Conservation (phyloP, 2,888 invertebrate genomes). For the Euphydryas editha region DNA sequence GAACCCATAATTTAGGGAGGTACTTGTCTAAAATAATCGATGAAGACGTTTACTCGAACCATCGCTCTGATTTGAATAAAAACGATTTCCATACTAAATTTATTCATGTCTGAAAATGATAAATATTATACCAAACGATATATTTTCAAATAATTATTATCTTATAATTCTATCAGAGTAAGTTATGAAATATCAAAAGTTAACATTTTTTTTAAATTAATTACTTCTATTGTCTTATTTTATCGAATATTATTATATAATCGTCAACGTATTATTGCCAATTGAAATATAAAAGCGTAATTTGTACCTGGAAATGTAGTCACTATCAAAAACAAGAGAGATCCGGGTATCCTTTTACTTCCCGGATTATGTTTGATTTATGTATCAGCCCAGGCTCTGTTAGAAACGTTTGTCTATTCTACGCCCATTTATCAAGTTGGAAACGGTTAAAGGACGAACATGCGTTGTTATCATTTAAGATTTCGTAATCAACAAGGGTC, state of each 20-base stretch:
- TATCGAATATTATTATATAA: background rate
- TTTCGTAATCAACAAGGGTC: constrained; percentile 56
- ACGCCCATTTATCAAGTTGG: constrained; percentile 48
- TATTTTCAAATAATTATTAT: too few relatives aligned
- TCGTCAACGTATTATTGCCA: background rate
- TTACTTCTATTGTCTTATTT: too few relatives aligned
- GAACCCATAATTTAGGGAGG: constrained; percentile 24
- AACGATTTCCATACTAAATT: background rate
- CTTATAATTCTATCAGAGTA: too few relatives aligned
- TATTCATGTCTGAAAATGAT: background rate
- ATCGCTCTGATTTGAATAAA: background rate
- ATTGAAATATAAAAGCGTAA: constrained; percentile 1
- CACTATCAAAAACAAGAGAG: constrained; percentile 23
- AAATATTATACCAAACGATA: background rate
- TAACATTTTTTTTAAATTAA: too few relatives aligned
- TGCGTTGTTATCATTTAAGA: constrained; percentile 56
- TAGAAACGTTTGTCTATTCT: constrained; percentile 41
- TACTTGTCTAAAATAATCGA: constrained; percentile 27
- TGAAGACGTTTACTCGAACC: background rate
- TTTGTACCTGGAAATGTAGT: constrained; percentile 15
- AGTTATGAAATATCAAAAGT: too few relatives aligned
- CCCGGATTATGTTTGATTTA: constrained; percentile 34
- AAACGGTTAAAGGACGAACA: constrained; percentile 47
- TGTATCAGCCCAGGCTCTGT: constrained; percentile 26
- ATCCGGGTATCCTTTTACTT: constrained; percentile 27